phyloP scores from a whole-genome alignment of 1,140 invertebrate species.

The Aphelinus atriplicis region DNA sequence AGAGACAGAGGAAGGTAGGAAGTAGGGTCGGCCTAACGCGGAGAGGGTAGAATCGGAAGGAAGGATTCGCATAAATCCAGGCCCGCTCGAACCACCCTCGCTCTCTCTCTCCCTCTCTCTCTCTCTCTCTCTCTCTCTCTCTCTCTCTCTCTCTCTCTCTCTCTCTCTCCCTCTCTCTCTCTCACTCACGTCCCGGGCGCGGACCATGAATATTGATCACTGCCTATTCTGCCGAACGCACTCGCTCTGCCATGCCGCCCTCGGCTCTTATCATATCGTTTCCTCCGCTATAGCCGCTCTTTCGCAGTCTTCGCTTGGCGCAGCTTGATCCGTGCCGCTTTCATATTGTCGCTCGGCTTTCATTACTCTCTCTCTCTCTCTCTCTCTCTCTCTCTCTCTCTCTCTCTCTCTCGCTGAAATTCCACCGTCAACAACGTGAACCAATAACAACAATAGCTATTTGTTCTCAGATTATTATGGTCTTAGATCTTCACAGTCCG shows the following conservation, averaged over 20 bases:
- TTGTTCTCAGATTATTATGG: no score
- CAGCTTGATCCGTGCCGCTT: conserved; percentile 7
- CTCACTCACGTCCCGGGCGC: conserved; percentile 50
- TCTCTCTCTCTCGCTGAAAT: no score
- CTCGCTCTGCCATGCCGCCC: conserved; percentile 26
- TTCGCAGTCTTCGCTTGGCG: conserved; percentile 1
- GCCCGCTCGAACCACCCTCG: conserved; percentile 46
- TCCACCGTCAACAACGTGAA: no score
- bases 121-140: conserved; percentile 20
- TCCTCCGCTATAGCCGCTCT: conserved; percentile 17
- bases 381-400: no score
- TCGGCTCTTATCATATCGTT: conserved; percentile 43
- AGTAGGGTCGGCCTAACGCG: no score
- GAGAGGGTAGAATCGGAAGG: conserved; percentile 54
- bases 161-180: conserved; percentile 25
- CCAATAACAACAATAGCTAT: no score
- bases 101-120: conserved; percentile 11
- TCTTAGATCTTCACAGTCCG: no score
- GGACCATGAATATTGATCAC: conserved; percentile 66
- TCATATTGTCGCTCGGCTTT: conserved; percentile 7
- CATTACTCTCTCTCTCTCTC: background rate
- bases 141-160: conserved; percentile 1
- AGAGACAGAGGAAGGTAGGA: background rate
- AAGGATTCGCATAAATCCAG: conserved; percentile 64
- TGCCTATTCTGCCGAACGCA: conserved; percentile 51